Conservation (phyloP, 2,113 vertebrate species). For the Anoura caudifer region DNA sequence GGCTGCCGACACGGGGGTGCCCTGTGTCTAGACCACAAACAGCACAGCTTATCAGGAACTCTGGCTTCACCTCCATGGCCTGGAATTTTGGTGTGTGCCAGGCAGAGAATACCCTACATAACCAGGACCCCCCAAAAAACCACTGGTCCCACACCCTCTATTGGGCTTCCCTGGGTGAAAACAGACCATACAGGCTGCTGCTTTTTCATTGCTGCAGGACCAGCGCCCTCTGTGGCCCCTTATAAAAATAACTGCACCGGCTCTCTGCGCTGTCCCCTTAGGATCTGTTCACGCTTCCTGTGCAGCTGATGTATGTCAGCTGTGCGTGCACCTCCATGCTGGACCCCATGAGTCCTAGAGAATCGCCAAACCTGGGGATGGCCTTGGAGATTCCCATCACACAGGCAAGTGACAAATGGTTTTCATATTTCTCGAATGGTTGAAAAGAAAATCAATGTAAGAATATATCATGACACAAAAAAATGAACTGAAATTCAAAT, state of each 20-base stretch:
- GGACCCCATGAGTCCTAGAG: neutral
- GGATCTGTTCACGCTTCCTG: too few species aligned
- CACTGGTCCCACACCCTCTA: too few species aligned
- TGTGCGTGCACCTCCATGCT: neutral
- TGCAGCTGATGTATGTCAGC: neutral
- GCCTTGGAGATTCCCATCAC: neutral
- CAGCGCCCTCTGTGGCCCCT: neutral
- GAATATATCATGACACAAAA: neutral
- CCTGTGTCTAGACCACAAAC: neutral
- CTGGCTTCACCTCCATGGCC: neutral
- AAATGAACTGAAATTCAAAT: neutral
- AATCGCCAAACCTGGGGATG: neutral
- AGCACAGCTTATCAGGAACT: neutral
- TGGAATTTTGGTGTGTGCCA: neutral
- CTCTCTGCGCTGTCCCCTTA: too few species aligned
- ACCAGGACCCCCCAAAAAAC: neutral
- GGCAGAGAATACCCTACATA: neutral
- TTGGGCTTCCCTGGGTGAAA: neutral
- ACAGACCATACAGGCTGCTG: accelerated
- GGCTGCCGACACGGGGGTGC: neutral
- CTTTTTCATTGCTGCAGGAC: neutral
- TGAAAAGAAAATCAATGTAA: neutral
- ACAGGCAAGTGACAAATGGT: neutral
- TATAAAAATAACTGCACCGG: neutral
- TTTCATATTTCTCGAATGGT: neutral